Evolutionary conservation across 37 sponge, comb jelly and placozoan genomes (phyloP), one percentile per base, ranked within the genome.

Genomic region (Haliclona indistincta): DNA sequence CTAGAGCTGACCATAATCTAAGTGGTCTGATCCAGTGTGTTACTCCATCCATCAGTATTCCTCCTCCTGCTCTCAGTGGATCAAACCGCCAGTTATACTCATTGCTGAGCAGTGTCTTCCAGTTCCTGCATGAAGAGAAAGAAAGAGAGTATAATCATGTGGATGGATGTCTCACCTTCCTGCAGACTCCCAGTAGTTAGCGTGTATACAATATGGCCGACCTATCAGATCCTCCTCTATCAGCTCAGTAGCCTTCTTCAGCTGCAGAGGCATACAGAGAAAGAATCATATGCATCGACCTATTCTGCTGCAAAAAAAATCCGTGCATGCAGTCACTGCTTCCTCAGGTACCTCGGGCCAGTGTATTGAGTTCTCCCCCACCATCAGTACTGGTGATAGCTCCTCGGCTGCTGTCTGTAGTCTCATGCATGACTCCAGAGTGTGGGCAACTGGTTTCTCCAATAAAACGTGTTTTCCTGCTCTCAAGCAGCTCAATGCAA

Each of bases 391-490:
- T 1, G 25, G 4, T 5, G 51, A 35, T 0, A 35, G 55, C 6
- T 4, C 8, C 37, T 84, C 25, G 20, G 78, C 85, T 7, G 53
- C 78, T 37, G 13, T 38, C 54, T 77, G 64, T 37, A 84, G 64
- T 30, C 11, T 43, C 7, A 15, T 19, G 47, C 85, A 84, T 1
- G 58, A 45, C 17, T 38, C 47, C 11, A 77, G 56, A 17, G 70
- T 78, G 71, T 64, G 49, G 7, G 86, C 73, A 64, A 85, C 6
- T 2, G 86, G 86, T 60, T 85, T 85, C 68, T 85, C 86, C 74
- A 85, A 63, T n/a, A 85, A 73, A 22, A 85, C 80, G 32, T 85
- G 86, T 32, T 73, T 71, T 52, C 80, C 80, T 11, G 79, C 74
- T 54, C 23, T 17, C 63, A 85, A 64, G 58, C 73, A 71, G 62